phyloP scores from a whole-genome alignment of 2,888 invertebrate genomes.

The Monopis laevigella region DNA sequence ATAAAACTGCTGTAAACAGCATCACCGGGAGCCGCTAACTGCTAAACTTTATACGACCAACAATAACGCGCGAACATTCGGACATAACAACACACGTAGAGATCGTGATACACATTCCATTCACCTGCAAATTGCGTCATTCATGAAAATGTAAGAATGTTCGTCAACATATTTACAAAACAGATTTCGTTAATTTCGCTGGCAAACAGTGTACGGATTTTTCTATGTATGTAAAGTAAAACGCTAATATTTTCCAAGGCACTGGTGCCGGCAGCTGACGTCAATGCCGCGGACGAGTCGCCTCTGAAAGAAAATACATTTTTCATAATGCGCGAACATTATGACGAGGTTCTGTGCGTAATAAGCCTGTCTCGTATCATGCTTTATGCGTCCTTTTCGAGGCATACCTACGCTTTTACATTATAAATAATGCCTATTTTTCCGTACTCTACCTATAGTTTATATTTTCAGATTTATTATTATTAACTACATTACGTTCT shows the following conservation, averaged over 20 bases:
- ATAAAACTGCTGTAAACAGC: constrained; percentile 7
- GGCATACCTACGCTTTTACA: too few relatives aligned
- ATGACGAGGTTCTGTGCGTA: constrained; percentile 29
- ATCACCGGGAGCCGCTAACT: constrained; percentile 1
- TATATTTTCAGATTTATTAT: too few relatives aligned
- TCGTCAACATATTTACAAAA: constrained; percentile 9
- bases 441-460: too few relatives aligned
- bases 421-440: too few relatives aligned
- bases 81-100: background rate
- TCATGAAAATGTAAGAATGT: background rate
- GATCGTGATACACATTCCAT: constrained; percentile 6
- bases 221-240: constrained; percentile 13
- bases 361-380: constrained; percentile 16
- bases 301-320: constrained; percentile 39
- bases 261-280: constrained; percentile 30
- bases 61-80: background rate
- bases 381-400: too few relatives aligned
- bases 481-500: too few relatives aligned
- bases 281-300: constrained; percentile 28
- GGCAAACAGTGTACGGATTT: constrained; percentile 4
- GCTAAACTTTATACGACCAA: background rate
- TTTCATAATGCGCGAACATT: constrained; percentile 32
- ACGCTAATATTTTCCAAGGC: constrained; percentile 22
- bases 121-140: constrained; percentile 8
- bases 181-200: constrained; percentile 4